Percentiles rank a stretch among this genome's conserved stretches.
Evolutionary conservation across 2,888 invertebrate genomes (phyloP).

Genomic region (Drosophila villosipedis): DNA sequence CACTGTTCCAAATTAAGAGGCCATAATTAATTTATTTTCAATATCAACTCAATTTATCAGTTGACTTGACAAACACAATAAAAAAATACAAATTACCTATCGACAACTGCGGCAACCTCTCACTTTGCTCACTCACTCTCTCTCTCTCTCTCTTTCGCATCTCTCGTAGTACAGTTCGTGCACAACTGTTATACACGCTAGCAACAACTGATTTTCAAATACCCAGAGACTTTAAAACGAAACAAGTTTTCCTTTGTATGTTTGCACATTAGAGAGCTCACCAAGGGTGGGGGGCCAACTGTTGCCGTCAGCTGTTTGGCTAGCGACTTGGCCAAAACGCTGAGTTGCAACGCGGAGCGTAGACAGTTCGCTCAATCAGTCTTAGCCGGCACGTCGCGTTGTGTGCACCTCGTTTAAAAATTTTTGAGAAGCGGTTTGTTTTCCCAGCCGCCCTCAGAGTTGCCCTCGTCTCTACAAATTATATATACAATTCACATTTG

Average conservation of each 20-base stretch:
- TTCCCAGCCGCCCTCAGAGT: background rate
- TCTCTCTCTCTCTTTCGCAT: constrained; percentile 9
- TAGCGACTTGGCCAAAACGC: constrained; percentile 59
- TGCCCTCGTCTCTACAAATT: background rate
- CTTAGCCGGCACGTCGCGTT: constrained; percentile 74
- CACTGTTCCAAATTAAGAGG: constrained; percentile 53
- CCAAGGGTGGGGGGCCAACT: constrained; percentile 1
- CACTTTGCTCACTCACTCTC: background rate
- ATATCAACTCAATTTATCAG: constrained; percentile 81
- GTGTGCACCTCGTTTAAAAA: constrained; percentile 68
- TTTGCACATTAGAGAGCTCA: constrained; percentile 36
- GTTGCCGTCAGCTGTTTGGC: constrained; percentile 66
- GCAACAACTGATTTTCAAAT: constrained; percentile 64
- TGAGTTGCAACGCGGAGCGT: constrained; percentile 37
- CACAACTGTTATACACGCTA: constrained; percentile 55
- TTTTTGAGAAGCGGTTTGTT: constrained; percentile 40
- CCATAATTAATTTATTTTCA: constrained; percentile 80
- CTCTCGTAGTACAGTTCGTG: constrained; percentile 45
- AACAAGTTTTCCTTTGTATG: constrained; percentile 68
- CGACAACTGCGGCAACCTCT: constrained; percentile 27
- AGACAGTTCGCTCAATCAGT: constrained; percentile 47
- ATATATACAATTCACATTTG: constrained; percentile 51
- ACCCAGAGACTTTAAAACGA: constrained; percentile 64
- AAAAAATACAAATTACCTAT: constrained; percentile 63
- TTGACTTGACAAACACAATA: constrained; percentile 78